A percentile compares a stretch with the other conserved stretches of the same genome.
Evolutionary conservation across 2,797 vertebrate species (phyloP).

Genomic region (Anas georgica): DNA sequence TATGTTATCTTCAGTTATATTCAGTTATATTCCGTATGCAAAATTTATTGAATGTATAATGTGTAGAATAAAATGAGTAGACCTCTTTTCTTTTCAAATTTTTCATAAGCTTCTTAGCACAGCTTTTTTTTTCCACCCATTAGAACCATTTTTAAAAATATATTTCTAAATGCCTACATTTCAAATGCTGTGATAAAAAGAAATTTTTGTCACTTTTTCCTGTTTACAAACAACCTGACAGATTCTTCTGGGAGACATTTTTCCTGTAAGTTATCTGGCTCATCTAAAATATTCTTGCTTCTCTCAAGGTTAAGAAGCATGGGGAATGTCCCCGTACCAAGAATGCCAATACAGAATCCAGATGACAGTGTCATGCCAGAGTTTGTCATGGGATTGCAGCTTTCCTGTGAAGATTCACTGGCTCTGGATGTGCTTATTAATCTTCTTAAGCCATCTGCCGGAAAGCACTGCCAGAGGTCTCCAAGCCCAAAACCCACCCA

Average conservation of each 20-base stretch:
- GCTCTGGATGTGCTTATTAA: accelerated
- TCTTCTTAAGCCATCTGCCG: not conserved
- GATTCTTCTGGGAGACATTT: not conserved
- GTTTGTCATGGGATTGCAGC: not conserved
- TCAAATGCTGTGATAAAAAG: not conserved
- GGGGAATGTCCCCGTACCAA: not conserved
- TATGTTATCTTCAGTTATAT: not conserved
- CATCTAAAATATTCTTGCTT: not conserved
- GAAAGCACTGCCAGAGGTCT: not conserved
- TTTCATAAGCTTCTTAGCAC: not conserved
- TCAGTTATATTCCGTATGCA: not conserved
- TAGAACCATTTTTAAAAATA: not conserved
- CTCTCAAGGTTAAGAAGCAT: not conserved
- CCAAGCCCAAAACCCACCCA: not conserved
- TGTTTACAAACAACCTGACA: not conserved
- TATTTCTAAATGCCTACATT: not conserved
- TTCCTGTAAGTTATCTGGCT: not conserved
- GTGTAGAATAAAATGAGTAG: not conserved
- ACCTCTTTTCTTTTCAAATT: not conserved
- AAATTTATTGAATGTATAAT: not conserved
- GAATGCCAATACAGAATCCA: not conserved
- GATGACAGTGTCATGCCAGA: not conserved
- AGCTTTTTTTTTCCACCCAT: not conserved
- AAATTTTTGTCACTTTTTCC: not conserved
- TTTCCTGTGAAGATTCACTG: not conserved